Percentiles rank a stretch among this genome's conserved stretches.
These are phyloP conservation scores for Lepidochrysops patricia DNA, from an alignment of 2,888 invertebrate species.

Conservation along the genomic window DNA sequence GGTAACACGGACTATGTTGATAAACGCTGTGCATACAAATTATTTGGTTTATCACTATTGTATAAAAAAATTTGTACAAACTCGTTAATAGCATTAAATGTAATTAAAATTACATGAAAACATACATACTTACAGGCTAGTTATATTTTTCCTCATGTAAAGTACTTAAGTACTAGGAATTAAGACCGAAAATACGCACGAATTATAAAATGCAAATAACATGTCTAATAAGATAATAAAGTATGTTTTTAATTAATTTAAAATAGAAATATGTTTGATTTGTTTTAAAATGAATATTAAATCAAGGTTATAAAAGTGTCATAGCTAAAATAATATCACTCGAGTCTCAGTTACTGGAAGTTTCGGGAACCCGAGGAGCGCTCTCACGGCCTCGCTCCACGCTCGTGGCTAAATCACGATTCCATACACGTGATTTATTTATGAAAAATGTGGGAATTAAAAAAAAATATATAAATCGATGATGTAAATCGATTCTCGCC, in stretches of 20 bases:
- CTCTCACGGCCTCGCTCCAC: not conserved
- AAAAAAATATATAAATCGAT: not conserved
- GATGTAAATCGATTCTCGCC: no score
- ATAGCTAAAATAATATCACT: not conserved
- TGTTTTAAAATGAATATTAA: not conserved
- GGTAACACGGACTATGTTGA: not conserved
- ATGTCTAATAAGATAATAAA: not conserved
- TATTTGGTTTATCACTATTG: not conserved
- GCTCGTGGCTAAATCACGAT: not conserved
- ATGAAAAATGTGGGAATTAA: not conserved
- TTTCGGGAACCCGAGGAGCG: not conserved
- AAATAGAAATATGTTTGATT: not conserved
- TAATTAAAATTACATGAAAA: not conserved
- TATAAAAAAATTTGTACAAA: no score
- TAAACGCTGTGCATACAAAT: not conserved
- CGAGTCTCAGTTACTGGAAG: not conserved
- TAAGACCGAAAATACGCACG: not conserved
- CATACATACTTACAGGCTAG: not conserved
- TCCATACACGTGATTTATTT: not conserved
- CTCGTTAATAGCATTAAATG: no score
- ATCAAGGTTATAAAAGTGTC: not conserved
- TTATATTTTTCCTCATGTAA: not conserved
- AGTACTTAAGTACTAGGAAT: no score
- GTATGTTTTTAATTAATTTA: not conserved
- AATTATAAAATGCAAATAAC: not conserved